Evolutionary conservation across 2,888 invertebrate genomes (phyloP), one percentile per base, ranked within the genome.

Genomic region (Chironomus riparius): DNA sequence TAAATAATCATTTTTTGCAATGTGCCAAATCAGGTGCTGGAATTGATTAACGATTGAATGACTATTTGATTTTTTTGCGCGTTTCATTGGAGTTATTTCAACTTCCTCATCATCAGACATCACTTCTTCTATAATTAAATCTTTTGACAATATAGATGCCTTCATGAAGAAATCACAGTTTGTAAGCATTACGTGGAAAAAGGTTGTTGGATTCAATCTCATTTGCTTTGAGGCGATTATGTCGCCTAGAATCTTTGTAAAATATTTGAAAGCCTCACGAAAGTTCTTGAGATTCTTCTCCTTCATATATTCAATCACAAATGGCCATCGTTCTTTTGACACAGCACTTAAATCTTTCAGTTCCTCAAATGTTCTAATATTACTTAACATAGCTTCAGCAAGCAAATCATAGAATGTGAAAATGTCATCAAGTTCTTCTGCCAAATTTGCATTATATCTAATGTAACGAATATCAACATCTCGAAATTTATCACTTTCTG

Each of bases 321-420:
- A 2, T 48, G 74, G 48, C 65, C 68, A 74, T 47, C 68, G 65
- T 7, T 74, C 22, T 7, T 12, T 65, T 0, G 15, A 28, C 2
- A 13, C 15, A 13, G 68, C 47, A 15, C n/a, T n/a, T n/a, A 10
- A 21, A 24, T 65, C 12, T 7, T 15, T 13, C 24, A 68, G 21
- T 47, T 74, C 47, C 3, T 68, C 68, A 5, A 74, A 74, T 5
- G 7, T 22, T n/a, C 28, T 28, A 28, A 74, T 65, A 5, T 74
- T 65, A 6, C 65, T 65, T 13, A 68, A 48, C 13, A 22, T 24
- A 4, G 68, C 13, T 47, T 74, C 68, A 4, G 74, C 68, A 4
- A 74, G 24, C 3, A 80, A 68, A 76, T 84, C 84, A 65, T 82
- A 84, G 47, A 82, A 77, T 10, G 77, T 77, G 76, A 82, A 80